Base-by-base conservation (phyloP, 1,140 invertebrate species). In the Theocolax elegans region DNA sequence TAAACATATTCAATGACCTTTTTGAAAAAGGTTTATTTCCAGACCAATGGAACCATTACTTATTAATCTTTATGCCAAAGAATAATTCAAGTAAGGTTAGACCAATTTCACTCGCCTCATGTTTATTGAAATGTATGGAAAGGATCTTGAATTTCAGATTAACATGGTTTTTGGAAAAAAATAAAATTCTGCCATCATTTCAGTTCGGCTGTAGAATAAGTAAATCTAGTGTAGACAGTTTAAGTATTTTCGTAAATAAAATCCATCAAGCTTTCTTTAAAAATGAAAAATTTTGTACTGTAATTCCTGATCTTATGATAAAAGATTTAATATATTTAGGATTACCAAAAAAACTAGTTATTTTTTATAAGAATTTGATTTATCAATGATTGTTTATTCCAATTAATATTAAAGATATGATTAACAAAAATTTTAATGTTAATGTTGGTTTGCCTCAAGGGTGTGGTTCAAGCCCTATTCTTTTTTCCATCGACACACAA, bases 121-220 rank as follows among this genome's bases (percentile, higher is more conserved):
- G 64, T 42, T 2, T 76, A 10, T 3, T 38, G 1, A 76, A 79
- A 70, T 17, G 74, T 3, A 62, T 75, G 15, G 76, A 76, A 60
- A 76, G 69, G 69, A 72, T 76, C 1, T 66, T 79, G 2, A 72
- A 77, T 19, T 72, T 48, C 19, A 62, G 72, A 56, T 8, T 77
- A 0, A 42, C 44, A 17, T 79, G 63, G 64, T 77, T 46, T 62
- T 15, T 72, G 8, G 74, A 76, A 38, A 64, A 21, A 8, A 58
- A 76, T 12, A 42, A 53, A n/a, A 48, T 63, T 6, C 38, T 77
- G 6, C 59, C 69, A 2, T 38, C 44, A 0, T 72, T 58, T 3
- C 75, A 77, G 70, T 71, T 25, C 15, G 75, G 74, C 17, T 79
- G 76, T 42, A 13, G 73, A 13, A 75, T 72, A 8, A 35, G 56